phyloP scores from a whole-genome alignment of 2,113 vertebrate species.

The Carollia perspicillata region DNA sequence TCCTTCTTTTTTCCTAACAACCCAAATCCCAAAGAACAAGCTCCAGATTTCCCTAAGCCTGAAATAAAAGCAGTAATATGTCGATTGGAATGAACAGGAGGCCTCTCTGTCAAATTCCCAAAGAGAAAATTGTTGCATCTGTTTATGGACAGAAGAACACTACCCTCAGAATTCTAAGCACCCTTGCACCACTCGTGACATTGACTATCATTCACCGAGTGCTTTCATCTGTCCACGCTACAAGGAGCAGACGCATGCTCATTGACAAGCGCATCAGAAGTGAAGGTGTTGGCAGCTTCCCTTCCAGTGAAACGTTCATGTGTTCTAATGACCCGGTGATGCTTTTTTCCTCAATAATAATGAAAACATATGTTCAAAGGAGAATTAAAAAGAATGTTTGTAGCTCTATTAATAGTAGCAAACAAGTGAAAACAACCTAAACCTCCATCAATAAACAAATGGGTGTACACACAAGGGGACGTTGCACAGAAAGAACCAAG shows the following conservation, averaged over 20 bases:
- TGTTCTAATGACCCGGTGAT: background rate
- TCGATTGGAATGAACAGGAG: background rate
- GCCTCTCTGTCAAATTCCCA: background rate
- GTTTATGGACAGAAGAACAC: background rate
- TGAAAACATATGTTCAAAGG: background rate
- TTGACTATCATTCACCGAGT: background rate
- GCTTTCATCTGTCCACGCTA: background rate
- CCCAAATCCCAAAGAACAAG: background rate
- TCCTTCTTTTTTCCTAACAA: background rate
- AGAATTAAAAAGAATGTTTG: background rate
- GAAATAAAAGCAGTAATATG: background rate
- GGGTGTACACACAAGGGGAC: background rate
- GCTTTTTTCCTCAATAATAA: background rate
- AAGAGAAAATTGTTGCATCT: background rate
- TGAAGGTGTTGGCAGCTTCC: background rate
- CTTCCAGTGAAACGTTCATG: background rate
- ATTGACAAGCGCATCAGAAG: background rate
- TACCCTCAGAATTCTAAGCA: background rate
- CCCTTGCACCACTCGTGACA: accelerated
- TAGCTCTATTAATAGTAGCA: background rate
- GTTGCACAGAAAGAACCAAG: background rate
- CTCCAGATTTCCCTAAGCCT: background rate
- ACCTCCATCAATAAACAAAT: background rate
- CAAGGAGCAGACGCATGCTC: background rate
- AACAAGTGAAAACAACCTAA: background rate